Evolutionary conservation across 2,797 vertebrate genomes (phyloP).

Genomic region (Sebastes ruberrimus): DNA sequence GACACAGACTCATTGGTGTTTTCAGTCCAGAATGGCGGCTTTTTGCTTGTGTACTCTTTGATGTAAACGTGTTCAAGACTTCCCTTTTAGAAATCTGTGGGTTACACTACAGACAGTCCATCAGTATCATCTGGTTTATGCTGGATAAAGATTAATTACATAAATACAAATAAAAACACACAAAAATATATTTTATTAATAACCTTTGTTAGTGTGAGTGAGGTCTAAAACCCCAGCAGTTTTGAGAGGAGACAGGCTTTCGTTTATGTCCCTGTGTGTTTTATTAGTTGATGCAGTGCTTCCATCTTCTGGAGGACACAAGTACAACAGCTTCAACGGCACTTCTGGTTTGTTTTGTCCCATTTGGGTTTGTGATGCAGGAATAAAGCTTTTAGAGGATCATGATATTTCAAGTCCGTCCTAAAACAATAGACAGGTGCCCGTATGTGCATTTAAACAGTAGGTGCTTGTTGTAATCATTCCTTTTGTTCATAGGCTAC

Average conservation of each 20-base stretch:
- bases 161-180: background rate
- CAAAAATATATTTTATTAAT: background rate
- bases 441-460: background rate
- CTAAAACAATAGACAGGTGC: background rate
- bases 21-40: too few relatives aligned
- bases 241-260: background rate
- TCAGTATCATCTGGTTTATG: too few relatives aligned
- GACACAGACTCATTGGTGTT: too few relatives aligned
- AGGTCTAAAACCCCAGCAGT: background rate
- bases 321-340: background rate
- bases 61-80: too few relatives aligned
- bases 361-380: background rate
- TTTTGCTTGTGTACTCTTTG: too few relatives aligned
- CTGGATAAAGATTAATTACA: too few relatives aligned
- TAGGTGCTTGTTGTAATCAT: too few relatives aligned
- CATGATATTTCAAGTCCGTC: background rate
- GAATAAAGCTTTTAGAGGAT: background rate
- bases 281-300: background rate
- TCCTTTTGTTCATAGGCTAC: too few relatives aligned
- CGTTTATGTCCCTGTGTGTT: background rate
- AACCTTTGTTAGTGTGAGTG: background rate
- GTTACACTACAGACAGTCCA: background rate
- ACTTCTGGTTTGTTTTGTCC: background rate
- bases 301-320: conserved; percentile 36
- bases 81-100: background rate